Evolutionary conservation across 2,113 vertebrate genomes (phyloP).

Genomic region (Pholis gunnellus): DNA sequence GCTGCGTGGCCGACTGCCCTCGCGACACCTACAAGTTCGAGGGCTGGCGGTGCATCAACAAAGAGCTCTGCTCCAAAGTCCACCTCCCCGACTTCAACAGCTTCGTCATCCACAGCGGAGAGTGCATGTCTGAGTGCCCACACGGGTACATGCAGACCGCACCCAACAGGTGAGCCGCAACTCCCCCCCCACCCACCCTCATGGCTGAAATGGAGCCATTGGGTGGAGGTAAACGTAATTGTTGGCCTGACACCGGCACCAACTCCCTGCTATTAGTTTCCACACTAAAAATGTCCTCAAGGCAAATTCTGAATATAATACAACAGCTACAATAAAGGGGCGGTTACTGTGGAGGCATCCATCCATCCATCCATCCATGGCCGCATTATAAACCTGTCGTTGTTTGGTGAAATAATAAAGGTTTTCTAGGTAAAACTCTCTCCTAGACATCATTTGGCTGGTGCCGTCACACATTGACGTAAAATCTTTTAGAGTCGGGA

Average conservation of each 20-base stretch:
- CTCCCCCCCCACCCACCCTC: background rate
- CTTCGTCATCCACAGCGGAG: slow-evolving; percentile 93
- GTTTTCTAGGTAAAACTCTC: background rate
- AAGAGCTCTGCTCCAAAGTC: slow-evolving; percentile 89
- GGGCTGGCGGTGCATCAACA: slow-evolving; percentile 96
- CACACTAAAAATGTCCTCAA: slow-evolving; percentile 1
- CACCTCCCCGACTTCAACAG: slow-evolving; percentile 84
- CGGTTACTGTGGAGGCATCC: background rate
- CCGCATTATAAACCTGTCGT: background rate
- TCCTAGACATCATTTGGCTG: background rate
- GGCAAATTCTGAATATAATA: background rate
- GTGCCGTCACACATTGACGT: background rate
- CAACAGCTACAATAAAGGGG: background rate
- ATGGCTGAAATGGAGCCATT: background rate
- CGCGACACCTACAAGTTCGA: slow-evolving; percentile 93
- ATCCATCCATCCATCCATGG: background rate
- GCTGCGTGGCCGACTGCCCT: slow-evolving; percentile 92
- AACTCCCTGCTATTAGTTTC: slow-evolving; percentile 5
- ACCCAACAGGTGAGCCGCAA: slow-evolving; percentile 68
- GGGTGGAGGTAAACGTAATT: slow-evolving; percentile 5
- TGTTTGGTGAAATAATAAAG: background rate
- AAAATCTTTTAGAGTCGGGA: slow-evolving; percentile 11
- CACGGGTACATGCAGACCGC: slow-evolving; percentile 90
- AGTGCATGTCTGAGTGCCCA: slow-evolving; percentile 94
- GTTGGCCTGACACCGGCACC: background rate